These are phyloP conservation scores for Elgaria multicarinata DNA, from an alignment of 2,113 vertebrate genomes.

Conservation along the genomic window DNA sequence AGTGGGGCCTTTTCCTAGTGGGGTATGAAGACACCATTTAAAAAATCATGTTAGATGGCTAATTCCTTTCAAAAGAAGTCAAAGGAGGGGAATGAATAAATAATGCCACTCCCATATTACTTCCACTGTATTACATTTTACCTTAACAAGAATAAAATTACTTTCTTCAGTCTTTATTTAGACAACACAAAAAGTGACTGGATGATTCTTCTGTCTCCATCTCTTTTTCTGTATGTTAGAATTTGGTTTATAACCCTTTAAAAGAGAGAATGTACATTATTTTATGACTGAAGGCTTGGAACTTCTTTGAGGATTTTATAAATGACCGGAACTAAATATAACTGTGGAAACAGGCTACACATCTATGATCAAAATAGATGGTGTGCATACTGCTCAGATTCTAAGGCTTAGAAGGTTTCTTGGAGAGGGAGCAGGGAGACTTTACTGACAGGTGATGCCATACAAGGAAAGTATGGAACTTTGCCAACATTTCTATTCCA, in stretches of 20 bases:
- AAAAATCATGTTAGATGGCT: not conserved
- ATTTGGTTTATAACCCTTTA: not conserved
- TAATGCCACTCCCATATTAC: too few relatives aligned
- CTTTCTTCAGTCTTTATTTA: not conserved
- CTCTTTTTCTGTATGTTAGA: not conserved
- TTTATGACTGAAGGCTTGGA: not conserved
- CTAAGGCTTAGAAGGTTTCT: not conserved
- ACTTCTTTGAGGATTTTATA: not conserved
- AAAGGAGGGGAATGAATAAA: not conserved
- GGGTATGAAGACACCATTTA: not conserved
- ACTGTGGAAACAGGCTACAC: not conserved
- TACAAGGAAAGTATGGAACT: not conserved
- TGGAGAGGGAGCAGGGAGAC: not conserved
- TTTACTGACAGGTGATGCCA: not conserved
- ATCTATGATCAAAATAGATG: not conserved
- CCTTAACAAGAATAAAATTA: not conserved
- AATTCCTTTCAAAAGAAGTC: not conserved
- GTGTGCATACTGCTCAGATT: not conserved
- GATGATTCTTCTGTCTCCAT: conserved; percentile 10
- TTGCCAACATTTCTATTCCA: not conserved
- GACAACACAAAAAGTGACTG: not conserved
- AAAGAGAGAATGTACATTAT: not conserved
- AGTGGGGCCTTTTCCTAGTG: not conserved
- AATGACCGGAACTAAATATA: not conserved
- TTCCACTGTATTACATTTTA: not conserved